phyloP scores from a whole-genome alignment of 2,113 vertebrate genomes.

The Myrmophylax atrothorax region DNA sequence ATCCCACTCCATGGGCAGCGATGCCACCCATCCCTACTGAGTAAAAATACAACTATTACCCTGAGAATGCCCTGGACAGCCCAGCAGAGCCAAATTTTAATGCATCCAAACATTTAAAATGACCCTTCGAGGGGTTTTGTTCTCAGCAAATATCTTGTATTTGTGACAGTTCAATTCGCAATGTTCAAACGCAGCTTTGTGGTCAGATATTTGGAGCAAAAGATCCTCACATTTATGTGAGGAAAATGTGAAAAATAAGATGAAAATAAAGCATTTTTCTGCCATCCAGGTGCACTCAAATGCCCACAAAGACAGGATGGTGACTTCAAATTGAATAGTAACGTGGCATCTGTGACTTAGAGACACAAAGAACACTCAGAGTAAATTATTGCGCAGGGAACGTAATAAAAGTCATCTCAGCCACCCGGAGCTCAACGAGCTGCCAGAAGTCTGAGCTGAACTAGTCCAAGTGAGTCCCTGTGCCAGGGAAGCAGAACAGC shows the following conservation, averaged over 20 bases:
- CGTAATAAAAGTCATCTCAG: not conserved
- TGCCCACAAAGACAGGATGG: not conserved
- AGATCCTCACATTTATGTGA: not conserved
- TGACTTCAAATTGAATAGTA: not conserved
- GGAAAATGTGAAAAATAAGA: not conserved
- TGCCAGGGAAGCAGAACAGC: conserved; percentile 38
- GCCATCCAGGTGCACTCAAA: not conserved
- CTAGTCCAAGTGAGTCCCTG: not conserved
- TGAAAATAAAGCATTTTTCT: not conserved
- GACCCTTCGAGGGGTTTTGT: not conserved
- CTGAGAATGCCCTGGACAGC: not conserved
- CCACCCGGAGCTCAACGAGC: not conserved
- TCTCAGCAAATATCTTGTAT: not conserved
- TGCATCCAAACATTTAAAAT: not conserved
- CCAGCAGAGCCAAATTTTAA: not conserved
- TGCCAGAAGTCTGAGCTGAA: conserved; percentile 3
- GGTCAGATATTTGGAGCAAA: not conserved
- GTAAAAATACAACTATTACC: conserved; percentile 24
- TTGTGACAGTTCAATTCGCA: not conserved
- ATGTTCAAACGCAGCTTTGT: not conserved
- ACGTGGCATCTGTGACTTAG: not conserved
- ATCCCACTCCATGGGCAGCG: not conserved
- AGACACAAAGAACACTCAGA: not conserved
- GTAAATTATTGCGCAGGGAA: not conserved
- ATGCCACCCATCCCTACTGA: no score